Base-by-base conservation (phyloP, 2,888 invertebrate species). In the Agrotis exclamationis region DNA sequence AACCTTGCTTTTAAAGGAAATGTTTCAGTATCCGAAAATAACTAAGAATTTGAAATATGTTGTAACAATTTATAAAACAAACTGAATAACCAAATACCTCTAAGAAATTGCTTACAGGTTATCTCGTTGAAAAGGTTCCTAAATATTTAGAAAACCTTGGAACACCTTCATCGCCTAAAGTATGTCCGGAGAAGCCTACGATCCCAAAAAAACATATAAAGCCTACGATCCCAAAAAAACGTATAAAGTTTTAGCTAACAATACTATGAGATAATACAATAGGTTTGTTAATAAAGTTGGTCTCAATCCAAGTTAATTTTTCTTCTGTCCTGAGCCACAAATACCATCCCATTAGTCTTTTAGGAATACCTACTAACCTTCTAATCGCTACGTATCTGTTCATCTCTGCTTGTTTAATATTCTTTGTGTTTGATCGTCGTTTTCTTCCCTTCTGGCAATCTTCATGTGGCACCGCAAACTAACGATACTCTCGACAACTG, bases 381-480 rank as follows among this genome's bases (percentile, higher is more conserved):
- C 69, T 84, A 76, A 84, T 86, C 85, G 90, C 93, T 82, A 73
- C 71, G 51, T 77, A 68, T 69, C 73, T 78, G 90, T 88, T 87
- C 84, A 85, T 91, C 88, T 90, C 87, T 85, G 95, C 95, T 95
- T 95, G 89, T 92, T 93, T 88, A 88, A 91, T 88, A 91, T 89
- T 87, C 86, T 93, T 94, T 95, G 92, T 92, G 90, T 95, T 95
- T 95, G 92, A 95, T 92, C 91, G 93, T 95, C 91, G 91, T 95
- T 96, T 95, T 96, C 95, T 96, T 96, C 95, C 95, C 95, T 95
- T 95, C 95, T 92, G 95, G 96, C 95, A 93, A 93, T 87, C 94
- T 94, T 93, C 95, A 94, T 94, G 93, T 94, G 95, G 94, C 94
- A 93, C 92, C 93, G 91, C 93, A 92, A 95, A 91, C 88, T 93